A percentile compares a stretch with the other conserved stretches of the same genome.
Conservation (phyloP, 1,140 invertebrate genomes). For the Oreohelix idahoensis region DNA sequence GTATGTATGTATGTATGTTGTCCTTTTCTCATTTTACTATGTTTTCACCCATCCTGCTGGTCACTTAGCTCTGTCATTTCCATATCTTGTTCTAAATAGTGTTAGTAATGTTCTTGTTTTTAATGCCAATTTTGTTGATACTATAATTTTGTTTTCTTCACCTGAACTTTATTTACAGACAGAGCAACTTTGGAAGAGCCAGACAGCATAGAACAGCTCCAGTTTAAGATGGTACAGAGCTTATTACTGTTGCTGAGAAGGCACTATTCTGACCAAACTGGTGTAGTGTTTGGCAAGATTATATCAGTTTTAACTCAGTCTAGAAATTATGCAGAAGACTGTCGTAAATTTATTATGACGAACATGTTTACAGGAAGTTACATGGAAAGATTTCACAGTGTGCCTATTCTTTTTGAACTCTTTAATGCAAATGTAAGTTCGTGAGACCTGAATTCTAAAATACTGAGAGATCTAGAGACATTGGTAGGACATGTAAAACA, state of each 20-base stretch:
- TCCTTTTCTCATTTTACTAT: no score
- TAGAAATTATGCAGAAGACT: slow-evolving; percentile 8
- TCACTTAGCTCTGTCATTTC: no score
- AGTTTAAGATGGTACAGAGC: slow-evolving; percentile 14
- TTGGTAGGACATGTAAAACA: no score
- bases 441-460: neutral
- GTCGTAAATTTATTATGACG: neutral
- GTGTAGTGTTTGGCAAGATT: slow-evolving; percentile 13
- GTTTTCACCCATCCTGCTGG: no score
- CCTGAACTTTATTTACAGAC: neutral
- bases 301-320: slow-evolving; percentile 7
- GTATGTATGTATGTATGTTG: no score
- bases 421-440: neutral
- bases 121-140: no score
- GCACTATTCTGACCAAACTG: neutral
- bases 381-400: slow-evolving; percentile 5
- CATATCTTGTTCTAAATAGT: no score
- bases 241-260: slow-evolving; percentile 6
- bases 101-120: no score
- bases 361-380: neutral
- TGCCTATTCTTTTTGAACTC: neutral
- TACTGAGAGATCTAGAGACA: no score
- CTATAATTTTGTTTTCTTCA: neutral
- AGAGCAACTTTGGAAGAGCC: neutral
- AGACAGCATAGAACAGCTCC: slow-evolving; percentile 3